Base-by-base conservation (phyloP, 1,140 invertebrate species). In the Diploscapter pachys region DNA sequence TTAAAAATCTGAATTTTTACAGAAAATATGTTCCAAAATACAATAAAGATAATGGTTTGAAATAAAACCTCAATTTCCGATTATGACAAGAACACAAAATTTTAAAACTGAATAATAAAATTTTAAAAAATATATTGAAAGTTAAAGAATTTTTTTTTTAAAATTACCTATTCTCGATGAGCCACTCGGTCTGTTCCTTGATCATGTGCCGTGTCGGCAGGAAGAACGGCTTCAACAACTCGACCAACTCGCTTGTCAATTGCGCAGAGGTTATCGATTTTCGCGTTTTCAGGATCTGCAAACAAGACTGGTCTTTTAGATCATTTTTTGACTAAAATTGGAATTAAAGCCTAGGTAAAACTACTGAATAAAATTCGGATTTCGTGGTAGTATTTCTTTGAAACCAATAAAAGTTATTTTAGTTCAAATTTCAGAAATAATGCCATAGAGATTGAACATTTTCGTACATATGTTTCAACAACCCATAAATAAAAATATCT, bases 151-250 rank as follows among this genome's bases (percentile, higher is more conserved):
- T 31, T 31, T 31, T 31, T 31, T 31, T 31, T 31, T 3, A 1
- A 9, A 48, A 51, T 55, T 48, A 98, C 87, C 96, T 96, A 85
- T 98, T 93, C 88, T 99, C 96, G 80, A 99, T 98, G 5, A 98
- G 89, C 95, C 95, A 98, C 87, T 99, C 96, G 53, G 98, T 91
- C 88, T 98, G 95, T 88, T 98, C 95, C 88, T 98, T 99, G 79
- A 98, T 97, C 91, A 98, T 93, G 88, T 97, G 97, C 88, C 96
- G 96, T 76, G 93, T 95, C 53, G 96, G 96, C 80, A 98, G 88
- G 89, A 99, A 98, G 94, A 98, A 96, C 86, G 98, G 97, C 87
- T 98, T 98, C 68, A 99, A 88, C 87, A 99, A 97, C 88, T 98
- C 95, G 4, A 98, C 92, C 57, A 98, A 88, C 89, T 99, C 96